phyloP scores from a whole-genome alignment of 1,140 invertebrate genomes.

The Helicoverpa armigera region DNA sequence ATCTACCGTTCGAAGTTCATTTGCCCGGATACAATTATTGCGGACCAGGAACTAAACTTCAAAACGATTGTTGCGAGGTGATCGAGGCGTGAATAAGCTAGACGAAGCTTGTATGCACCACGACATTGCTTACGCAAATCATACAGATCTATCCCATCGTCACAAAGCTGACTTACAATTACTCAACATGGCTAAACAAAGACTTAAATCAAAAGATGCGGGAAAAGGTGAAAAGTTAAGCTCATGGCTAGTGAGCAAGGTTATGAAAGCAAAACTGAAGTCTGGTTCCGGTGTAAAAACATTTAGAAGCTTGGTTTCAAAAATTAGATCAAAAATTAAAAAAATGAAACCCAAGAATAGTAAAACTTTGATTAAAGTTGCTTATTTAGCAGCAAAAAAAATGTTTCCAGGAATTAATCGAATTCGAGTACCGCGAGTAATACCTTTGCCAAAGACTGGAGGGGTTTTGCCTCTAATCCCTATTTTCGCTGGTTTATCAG shows the following conservation, averaged over 20 bases:
- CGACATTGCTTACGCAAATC: background rate
- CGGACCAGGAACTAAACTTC: background rate
- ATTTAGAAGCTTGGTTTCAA: background rate
- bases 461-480: conserved; percentile 7
- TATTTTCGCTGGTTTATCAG: conserved; percentile 11
- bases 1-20: no score
- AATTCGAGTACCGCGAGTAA: background rate
- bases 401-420: background rate
- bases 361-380: background rate
- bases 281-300: background rate
- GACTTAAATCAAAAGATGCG: conserved; percentile 9
- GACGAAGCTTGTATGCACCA: background rate
- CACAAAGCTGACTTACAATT: conserved; percentile 72
- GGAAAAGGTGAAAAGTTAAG: no score
- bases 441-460: conserved; percentile 8
- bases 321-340: background rate
- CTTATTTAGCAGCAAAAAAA: background rate
- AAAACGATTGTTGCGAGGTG: background rate
- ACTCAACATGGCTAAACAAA: conserved; percentile 71
- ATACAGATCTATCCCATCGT: background rate
- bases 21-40: background rate
- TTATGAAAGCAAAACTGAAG: background rate
- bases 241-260: no score
- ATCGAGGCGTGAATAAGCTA: background rate
- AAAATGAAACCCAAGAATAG: background rate